Evolutionary conservation across 2,888 invertebrate genomes (phyloP), one percentile per base, ranked within the genome.

Genomic region (Tanytarsus gracilentus): DNA sequence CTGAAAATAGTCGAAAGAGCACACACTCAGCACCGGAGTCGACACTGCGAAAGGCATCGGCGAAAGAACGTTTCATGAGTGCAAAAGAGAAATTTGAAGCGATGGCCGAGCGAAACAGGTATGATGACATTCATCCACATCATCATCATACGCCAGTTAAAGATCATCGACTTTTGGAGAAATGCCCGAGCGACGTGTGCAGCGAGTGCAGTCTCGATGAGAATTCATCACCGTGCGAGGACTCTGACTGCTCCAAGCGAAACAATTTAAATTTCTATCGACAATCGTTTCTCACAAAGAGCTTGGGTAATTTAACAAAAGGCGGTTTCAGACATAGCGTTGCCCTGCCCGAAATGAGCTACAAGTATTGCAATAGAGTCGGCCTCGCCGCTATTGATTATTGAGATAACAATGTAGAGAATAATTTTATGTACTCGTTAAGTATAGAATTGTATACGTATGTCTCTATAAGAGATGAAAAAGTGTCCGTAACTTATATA

Each of bases 1-100:
- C n/a, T n/a, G n/a, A n/a, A n/a, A n/a, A n/a, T n/a, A n/a, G n/a
- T n/a, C n/a, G n/a, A n/a, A n/a, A n/a, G n/a, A n/a, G n/a, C n/a
- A n/a, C n/a, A n/a, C n/a, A n/a, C n/a, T n/a, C n/a, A n/a, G n/a
- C 55, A 16, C 55, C 55, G 4, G 27, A 27, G 14, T 62, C 63
- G 11, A 50, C 61, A 8, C 16, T 51, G 33, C 64, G 64, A 49
- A 33, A 18, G 27, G 67, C 71, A n/a, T 81, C 84, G 1, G 88
- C 88, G 1, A 81, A 85, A 65, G 88, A 89, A 67, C 79, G 88
- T 62, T 89, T 90, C 73, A 85, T 87, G 66, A 89, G 89, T 66
- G 89, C 90, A 49, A 89, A 89, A 72, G 88, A 90, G 68, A 89
- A 89, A 73, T 90, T 90, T 69, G 79, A 85, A 71, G 81, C 86